These are phyloP conservation scores for Mormoops blainvillei DNA, from an alignment of 2,113 vertebrate species.

Conservation along the genomic window DNA sequence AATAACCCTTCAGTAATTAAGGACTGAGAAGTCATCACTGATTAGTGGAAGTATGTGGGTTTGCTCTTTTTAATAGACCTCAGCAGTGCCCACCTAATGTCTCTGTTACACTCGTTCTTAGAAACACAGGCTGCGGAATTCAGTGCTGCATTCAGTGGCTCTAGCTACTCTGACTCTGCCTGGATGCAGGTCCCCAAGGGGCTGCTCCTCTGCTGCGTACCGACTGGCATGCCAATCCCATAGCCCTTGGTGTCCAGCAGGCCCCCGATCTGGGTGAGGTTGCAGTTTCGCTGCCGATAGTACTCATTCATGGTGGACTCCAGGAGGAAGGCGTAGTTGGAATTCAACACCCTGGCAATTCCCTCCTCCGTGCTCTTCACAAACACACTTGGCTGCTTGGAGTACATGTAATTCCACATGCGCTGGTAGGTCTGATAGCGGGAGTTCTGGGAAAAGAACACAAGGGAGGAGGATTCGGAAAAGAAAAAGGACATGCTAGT, in stretches of 20 bases:
- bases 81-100: neutral
- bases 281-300: constrained; percentile 97
- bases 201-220: constrained; percentile 80
- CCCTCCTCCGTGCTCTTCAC: constrained; percentile 99
- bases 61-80: neutral
- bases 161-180: constrained; percentile 9
- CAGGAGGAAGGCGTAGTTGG: constrained; percentile 97
- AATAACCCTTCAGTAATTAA: neutral
- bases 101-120: neutral
- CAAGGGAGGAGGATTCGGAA: neutral
- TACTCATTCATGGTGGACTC: constrained; percentile 99
- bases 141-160: neutral
- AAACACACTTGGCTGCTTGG: constrained; percentile 97
- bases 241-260: constrained; percentile 99
- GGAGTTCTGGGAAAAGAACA: constrained; percentile 87
- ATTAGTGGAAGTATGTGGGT: neutral
- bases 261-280: constrained; percentile 98
- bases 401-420: constrained; percentile 99
- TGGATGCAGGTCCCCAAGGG: constrained; percentile 23
- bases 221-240: constrained; percentile 97
- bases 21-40: neutral
- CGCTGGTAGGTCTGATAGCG: constrained; percentile 98
- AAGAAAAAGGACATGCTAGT: neutral
- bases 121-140: neutral
- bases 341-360: constrained; percentile 95